Base-by-base conservation (phyloP, 2,888 invertebrate genomes). In the Adineta ricciae region DNA sequence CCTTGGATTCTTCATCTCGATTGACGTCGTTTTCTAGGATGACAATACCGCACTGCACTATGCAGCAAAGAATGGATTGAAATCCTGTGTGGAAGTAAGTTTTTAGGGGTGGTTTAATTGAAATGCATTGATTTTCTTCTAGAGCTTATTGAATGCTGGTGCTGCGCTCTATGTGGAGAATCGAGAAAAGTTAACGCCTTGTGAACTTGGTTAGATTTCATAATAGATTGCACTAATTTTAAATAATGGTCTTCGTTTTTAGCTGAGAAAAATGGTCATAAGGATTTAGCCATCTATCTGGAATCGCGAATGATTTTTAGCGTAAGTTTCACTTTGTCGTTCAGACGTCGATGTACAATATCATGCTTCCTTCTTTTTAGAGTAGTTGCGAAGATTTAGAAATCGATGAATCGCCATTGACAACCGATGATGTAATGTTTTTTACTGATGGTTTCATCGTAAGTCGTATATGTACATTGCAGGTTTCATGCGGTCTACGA, bases 301-400 rank as follows among this genome's bases (percentile, higher is more conserved):
- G 93, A 93, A 89, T 93, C 93, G 83, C 92, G 93, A 87, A 93
- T 93, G 93, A 93, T 93, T 85, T 93, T 93, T 89, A 89, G 89
- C 84, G 91, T 90, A 87, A 88, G 89, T 88, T 82, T 36, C 24
- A 78, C 19, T 4, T 41, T 38, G n/a, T 38, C 24, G 7, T 38
- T 49, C 9, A 86, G 9, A 27, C 24, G 0, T 32, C 49, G 16
- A 21, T 82, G 16, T 49, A n/a, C 38, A 83, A 24, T 83, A 83
- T 84, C 84, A 38, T 73, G 46, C 84, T 87, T 88, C 88, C 5
- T 85, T 92, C 91, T 91, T 54, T 92, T 92, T 86, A 78, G 78
- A 78, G 41, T 24, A 78, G 78, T 7, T 41, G 41, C 38, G 78
- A 78, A 78, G 78, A 78, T n/a, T 78, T 78, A 41, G 78, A 78